Evolutionary conservation across 2,797 vertebrate genomes (phyloP).

Genomic region (Myotis myotis): DNA sequence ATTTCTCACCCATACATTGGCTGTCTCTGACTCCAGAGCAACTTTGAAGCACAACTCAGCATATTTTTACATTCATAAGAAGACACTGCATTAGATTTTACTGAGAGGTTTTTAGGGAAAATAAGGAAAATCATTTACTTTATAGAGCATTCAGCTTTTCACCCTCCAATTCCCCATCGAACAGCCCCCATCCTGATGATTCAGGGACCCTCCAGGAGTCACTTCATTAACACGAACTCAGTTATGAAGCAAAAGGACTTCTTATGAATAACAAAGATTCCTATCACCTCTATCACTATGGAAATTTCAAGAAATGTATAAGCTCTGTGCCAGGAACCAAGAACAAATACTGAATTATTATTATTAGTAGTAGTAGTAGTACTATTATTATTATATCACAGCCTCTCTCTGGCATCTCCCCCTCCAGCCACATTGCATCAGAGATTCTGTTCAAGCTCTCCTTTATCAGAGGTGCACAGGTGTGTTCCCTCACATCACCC

Average conservation of each 20-base stretch:
- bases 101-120: not conserved
- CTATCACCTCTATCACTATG: not conserved
- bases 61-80: not conserved
- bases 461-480: not conserved
- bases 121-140: not conserved
- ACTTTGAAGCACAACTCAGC: not conserved
- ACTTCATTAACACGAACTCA: not conserved
- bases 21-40: not conserved
- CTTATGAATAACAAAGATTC: not conserved
- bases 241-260: not conserved
- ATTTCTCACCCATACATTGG: accelerated
- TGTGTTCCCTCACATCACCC: not conserved
- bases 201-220: not conserved
- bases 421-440: not conserved
- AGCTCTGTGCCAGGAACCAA: not conserved
- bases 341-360: not conserved
- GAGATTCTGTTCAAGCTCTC: not conserved
- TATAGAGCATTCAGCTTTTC: not conserved
- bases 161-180: not conserved
- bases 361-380: not conserved
- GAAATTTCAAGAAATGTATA: not conserved
- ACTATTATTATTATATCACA: not conserved
- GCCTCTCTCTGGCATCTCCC: not conserved
- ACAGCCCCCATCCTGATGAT: not conserved
- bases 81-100: not conserved